Evolutionary conservation across 2,113 vertebrate species (phyloP).

Genomic region (Phalacrocorax aristotelis): DNA sequence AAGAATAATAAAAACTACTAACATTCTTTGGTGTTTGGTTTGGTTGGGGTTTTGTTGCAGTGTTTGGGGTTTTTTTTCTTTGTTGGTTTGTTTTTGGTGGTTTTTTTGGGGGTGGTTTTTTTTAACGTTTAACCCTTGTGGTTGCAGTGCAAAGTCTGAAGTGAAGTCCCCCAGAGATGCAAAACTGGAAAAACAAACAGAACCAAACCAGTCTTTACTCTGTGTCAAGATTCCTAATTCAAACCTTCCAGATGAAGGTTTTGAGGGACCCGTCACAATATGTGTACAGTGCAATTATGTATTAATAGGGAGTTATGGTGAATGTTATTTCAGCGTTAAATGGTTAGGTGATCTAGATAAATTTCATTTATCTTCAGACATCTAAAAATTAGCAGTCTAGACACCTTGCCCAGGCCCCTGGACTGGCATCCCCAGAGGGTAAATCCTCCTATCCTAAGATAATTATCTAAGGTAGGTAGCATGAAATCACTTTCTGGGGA

Average conservation of each 20-base stretch:
- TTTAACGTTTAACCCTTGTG: background rate
- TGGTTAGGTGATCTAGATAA: background rate
- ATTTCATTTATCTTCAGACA: conserved; percentile 29
- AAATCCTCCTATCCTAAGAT: background rate
- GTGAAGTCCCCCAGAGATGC: background rate
- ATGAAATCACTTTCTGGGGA: conserved; percentile 9
- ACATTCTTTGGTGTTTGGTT: background rate
- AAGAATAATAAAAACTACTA: background rate
- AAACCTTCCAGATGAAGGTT: background rate
- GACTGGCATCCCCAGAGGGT: background rate
- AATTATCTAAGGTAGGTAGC: background rate
- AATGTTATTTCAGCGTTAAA: background rate
- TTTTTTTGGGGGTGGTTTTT: background rate
- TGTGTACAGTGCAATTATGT: too few relatives aligned
- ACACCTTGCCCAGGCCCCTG: background rate
- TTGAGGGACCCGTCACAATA: background rate
- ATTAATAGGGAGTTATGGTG: background rate
- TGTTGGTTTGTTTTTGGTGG: background rate
- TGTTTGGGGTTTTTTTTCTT: too few relatives aligned
- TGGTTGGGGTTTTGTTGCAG: background rate
- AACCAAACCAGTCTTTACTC: background rate
- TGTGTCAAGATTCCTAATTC: background rate
- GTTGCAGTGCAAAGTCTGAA: background rate
- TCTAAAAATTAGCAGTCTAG: conserved; percentile 30
- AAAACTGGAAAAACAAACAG: background rate